Conservation (phyloP, 1,140 invertebrate species). For the Hyles vespertilio region DNA sequence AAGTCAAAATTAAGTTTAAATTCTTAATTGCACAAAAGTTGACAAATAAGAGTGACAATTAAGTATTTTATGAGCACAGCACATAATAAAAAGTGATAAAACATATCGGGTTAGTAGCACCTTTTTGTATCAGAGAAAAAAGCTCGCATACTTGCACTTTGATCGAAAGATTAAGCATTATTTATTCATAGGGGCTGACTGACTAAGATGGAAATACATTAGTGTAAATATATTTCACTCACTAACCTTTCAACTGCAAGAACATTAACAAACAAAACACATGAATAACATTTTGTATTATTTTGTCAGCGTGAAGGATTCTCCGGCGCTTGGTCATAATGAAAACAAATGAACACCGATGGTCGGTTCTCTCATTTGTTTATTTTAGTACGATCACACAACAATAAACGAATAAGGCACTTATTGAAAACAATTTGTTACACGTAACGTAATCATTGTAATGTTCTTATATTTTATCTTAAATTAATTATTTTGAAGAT, state of each 20-base stretch:
- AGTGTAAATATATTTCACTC: neutral
- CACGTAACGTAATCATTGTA: neutral
- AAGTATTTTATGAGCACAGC: too few species aligned
- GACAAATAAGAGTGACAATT: too few species aligned
- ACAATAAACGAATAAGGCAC: slow-evolving; percentile 41
- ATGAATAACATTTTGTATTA: slow-evolving; percentile 65
- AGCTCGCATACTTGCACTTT: too few species aligned
- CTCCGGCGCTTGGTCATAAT: slow-evolving; percentile 72
- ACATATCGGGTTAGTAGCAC: too few species aligned
- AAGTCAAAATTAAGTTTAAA: too few species aligned
- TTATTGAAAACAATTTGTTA: slow-evolving; percentile 7
- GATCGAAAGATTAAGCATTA: too few species aligned
- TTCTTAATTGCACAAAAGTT: too few species aligned
- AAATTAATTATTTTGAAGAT: slow-evolving; percentile 1
- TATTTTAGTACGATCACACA: slow-evolving; percentile 33
- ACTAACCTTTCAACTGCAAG: slow-evolving; percentile 64
- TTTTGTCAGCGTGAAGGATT: slow-evolving; percentile 70
- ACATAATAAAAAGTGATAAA: too few species aligned
- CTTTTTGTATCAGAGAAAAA: too few species aligned
- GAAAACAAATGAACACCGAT: slow-evolving; percentile 57
- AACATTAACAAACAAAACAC: slow-evolving; percentile 71
- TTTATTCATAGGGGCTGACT: neutral
- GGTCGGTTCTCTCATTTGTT: slow-evolving; percentile 43
- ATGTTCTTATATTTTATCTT: neutral
- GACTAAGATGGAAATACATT: slow-evolving; percentile 1